Conservation (phyloP, 1,140 invertebrate species). For the Maniola jurtina region DNA sequence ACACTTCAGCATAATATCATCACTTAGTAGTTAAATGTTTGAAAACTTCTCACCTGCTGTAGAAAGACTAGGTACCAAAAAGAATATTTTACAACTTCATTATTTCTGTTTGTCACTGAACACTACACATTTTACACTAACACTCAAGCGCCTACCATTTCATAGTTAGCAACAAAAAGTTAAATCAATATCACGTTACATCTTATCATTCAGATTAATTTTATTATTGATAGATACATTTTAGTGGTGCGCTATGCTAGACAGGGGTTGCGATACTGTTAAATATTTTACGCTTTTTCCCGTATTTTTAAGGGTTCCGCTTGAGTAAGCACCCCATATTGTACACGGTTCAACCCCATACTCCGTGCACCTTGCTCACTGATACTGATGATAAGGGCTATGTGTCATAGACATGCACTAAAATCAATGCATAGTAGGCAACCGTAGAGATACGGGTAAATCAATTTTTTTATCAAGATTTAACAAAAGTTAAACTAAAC, state of each 20-base stretch:
- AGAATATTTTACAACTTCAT: not conserved
- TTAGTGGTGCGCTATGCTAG: slow-evolving; percentile 20
- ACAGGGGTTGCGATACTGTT: slow-evolving; percentile 28
- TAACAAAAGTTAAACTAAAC: no score
- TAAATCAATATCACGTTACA: slow-evolving; percentile 34
- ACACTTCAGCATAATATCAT: no score
- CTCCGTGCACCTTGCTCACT: slow-evolving; percentile 2
- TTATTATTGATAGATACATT: slow-evolving; percentile 17
- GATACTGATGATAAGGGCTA: not conserved
- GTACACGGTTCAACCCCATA: not conserved
- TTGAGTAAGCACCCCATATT: slow-evolving; percentile 34
- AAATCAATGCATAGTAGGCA: slow-evolving; percentile 1
- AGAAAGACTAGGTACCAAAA: no score
- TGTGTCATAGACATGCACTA: not conserved
- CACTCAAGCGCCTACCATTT: slow-evolving; percentile 32
- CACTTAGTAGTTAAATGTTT: no score
- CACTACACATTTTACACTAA: slow-evolving; percentile 7
- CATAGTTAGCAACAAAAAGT: slow-evolving; percentile 31
- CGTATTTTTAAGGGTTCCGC: slow-evolving; percentile 27
- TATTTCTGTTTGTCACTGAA: not conserved
- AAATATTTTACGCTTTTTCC: slow-evolving; percentile 31
- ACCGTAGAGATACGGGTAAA: not conserved
- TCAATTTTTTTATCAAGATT: no score
- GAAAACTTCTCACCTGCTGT: no score
- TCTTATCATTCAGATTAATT: slow-evolving; percentile 13